Evolutionary conservation across 2,113 vertebrate species (phyloP).

Genomic region (Acrocephalus arundinaceus): DNA sequence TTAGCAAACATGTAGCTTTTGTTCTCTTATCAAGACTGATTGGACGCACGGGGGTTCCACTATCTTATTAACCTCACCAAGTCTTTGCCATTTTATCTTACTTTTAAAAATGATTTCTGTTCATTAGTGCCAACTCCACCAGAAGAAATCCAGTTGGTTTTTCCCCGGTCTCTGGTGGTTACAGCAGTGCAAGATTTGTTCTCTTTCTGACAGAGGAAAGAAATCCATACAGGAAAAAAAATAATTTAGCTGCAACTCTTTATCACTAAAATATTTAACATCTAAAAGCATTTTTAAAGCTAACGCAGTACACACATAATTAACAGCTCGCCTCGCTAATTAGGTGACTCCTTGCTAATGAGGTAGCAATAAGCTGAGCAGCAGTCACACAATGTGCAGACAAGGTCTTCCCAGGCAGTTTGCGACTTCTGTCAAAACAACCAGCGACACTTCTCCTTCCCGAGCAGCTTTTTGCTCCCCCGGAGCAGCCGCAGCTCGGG

Average conservation of each 20-base stretch:
- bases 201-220: neutral
- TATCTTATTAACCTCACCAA: slow-evolving; percentile 52
- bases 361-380: slow-evolving; percentile 46
- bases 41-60: neutral
- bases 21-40: slow-evolving; percentile 17
- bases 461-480: neutral
- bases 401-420: slow-evolving; percentile 15
- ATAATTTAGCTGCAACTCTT: neutral
- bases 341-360: slow-evolving; percentile 52
- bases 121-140: slow-evolving; percentile 28
- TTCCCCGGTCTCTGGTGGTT: neutral
- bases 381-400: neutral
- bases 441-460: neutral
- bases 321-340: slow-evolving; percentile 57
- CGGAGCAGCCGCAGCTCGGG: neutral
- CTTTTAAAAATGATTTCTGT: neutral
- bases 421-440: neutral
- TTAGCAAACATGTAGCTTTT: slow-evolving; percentile 62
- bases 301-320: slow-evolving; percentile 29
- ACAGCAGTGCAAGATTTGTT: neutral
- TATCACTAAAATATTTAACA: neutral
- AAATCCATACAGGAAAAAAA: neutral
- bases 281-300: slow-evolving; percentile 30
- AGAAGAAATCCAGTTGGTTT: neutral
- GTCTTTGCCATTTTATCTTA: neutral